A percentile compares a stretch with the other conserved stretches of the same genome.
Conservation (phyloP, 2,888 invertebrate species). For the Rhingia campestris region DNA sequence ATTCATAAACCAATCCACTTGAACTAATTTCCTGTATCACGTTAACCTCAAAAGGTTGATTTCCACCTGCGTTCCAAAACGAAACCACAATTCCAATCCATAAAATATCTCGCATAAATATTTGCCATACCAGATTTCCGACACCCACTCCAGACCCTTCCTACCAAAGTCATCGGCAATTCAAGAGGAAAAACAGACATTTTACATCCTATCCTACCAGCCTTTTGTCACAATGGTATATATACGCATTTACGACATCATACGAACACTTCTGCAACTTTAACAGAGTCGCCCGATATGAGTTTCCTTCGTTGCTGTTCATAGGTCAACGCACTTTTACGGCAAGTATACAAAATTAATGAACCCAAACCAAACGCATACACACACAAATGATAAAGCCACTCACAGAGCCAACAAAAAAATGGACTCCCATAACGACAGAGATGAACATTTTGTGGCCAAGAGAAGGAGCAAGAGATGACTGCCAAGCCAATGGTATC, state of each 20-base stretch:
- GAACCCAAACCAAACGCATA: constrained; percentile 43
- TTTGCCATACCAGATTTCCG: constrained; percentile 40
- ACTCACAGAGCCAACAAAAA: constrained; percentile 8
- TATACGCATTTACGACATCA: constrained; percentile 54
- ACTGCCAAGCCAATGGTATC: no score
- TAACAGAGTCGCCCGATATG: neutral
- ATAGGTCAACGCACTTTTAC: constrained; percentile 60
- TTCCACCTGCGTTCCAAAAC: no score
- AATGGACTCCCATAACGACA: constrained; percentile 18
- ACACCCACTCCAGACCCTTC: neutral
- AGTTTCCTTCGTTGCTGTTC: neutral
- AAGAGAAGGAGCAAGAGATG: neutral
- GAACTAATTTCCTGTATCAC: neutral
- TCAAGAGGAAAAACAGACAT: constrained; percentile 50
- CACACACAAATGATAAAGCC: constrained; percentile 5
- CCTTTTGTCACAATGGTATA: constrained; percentile 10
- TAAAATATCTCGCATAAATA: constrained; percentile 49
- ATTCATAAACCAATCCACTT: neutral
- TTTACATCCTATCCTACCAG: constrained; percentile 37
- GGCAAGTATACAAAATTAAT: constrained; percentile 56
- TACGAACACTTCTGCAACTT: constrained; percentile 58
- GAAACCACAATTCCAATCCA: constrained; percentile 36
- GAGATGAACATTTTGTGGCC: constrained; percentile 30
- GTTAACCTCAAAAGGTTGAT: neutral
- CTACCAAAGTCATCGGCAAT: constrained; percentile 42